phyloP scores from a whole-genome alignment of 2,888 invertebrate species.

The Epinotia demarniana region DNA sequence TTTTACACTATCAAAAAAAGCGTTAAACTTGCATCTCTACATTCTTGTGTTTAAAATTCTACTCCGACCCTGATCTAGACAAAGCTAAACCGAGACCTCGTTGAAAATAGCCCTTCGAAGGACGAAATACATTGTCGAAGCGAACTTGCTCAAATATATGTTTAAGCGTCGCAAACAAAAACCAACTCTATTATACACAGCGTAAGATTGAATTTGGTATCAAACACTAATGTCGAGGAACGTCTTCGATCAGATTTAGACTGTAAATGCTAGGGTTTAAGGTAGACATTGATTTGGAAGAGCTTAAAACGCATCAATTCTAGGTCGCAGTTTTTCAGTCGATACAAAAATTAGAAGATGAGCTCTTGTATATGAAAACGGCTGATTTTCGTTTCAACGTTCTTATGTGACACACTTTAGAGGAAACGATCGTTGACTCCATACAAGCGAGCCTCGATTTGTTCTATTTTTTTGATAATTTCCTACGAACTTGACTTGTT shows the following conservation, averaged over 20 bases:
- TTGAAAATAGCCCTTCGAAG: constrained; percentile 11
- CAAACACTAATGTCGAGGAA: neutral
- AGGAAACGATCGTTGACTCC: neutral
- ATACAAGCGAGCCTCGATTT: too few relatives aligned
- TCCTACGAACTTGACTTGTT: too few relatives aligned
- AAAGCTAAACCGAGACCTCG: constrained; percentile 10
- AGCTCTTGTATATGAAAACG: constrained; percentile 5
- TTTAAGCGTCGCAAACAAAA: neutral
- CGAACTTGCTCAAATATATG: neutral
- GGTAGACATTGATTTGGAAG: neutral
- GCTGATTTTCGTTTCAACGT: neutral
- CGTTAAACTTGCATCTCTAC: neutral
- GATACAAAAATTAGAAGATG: constrained; percentile 32
- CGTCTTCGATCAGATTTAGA: constrained; percentile 5
- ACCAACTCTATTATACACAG: neutral
- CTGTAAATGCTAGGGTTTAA: neutral
- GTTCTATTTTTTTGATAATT: too few relatives aligned
- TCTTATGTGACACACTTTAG: neutral
- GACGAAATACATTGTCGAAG: constrained; percentile 14
- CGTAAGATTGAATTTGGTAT: neutral
- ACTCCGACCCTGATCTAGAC: neutral
- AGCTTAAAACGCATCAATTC: constrained; percentile 13
- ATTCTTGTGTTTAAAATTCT: neutral
- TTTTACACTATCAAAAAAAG: neutral
- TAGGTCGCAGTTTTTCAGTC: constrained; percentile 26